Percentiles rank a stretch among this genome's conserved stretches.
Conservation (phyloP, 2,113 vertebrate species). For the Hyperopisus bebe region DNA sequence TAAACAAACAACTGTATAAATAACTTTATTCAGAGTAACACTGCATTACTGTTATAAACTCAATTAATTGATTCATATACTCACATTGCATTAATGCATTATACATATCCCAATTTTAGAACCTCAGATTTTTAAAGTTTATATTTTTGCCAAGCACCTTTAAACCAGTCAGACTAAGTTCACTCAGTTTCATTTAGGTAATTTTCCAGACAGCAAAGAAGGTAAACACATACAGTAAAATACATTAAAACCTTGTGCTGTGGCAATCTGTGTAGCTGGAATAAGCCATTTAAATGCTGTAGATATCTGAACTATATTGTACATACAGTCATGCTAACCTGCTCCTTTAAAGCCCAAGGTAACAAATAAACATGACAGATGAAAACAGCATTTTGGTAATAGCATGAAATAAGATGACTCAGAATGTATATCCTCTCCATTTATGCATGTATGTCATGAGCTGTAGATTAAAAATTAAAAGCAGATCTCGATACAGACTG, state of each 20-base stretch:
- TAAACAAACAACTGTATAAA: constrained; percentile 8
- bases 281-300: not conserved
- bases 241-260: not conserved
- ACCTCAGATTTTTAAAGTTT: not conserved
- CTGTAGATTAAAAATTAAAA: not conserved
- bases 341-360: not conserved
- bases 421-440: not conserved
- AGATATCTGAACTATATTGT: not conserved
- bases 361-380: not conserved
- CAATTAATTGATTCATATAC: not conserved
- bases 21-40: constrained; percentile 4
- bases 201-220: not conserved
- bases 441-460: not conserved
- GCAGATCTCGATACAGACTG: not conserved
- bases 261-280: not conserved
- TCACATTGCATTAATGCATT: not conserved
- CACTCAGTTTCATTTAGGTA: not conserved
- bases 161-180: not conserved
- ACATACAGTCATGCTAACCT: not conserved
- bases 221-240: not conserved
- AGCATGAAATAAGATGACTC: not conserved
- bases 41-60: not conserved
- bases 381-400: not conserved
- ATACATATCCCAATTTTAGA: not conserved
- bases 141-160: not conserved